Percentiles rank a stretch among this genome's conserved stretches.
phyloP scores from a whole-genome alignment of 2,113 vertebrate species.

The Cranoglanis bouderius region DNA sequence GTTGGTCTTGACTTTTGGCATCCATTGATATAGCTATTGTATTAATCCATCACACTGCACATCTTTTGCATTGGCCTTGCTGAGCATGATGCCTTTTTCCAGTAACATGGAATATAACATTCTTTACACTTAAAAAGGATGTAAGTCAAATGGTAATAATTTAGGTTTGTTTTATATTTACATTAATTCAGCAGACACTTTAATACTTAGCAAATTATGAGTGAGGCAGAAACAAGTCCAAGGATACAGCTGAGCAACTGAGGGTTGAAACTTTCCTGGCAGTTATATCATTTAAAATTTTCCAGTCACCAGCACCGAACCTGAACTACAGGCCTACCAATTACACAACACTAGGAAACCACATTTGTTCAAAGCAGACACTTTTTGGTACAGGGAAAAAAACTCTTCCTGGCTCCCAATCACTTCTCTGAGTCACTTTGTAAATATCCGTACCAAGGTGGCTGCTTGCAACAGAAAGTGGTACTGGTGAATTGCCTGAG shows the following conservation, averaged over 20 bases:
- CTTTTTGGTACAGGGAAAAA: background rate
- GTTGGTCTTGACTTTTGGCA: background rate
- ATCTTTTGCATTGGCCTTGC: background rate
- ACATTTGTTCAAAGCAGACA: background rate
- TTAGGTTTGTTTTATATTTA: background rate
- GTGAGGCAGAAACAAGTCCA: background rate
- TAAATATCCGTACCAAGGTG: background rate
- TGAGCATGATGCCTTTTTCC: background rate
- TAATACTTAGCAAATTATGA: background rate
- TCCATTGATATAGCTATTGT: background rate
- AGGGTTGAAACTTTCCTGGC: background rate
- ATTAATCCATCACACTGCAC: background rate
- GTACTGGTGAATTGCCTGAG: background rate
- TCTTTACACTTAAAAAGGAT: background rate
- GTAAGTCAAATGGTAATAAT: background rate
- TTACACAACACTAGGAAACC: constrained; percentile 3
- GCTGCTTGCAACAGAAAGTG: background rate
- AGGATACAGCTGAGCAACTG: background rate
- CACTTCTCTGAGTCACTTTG: background rate
- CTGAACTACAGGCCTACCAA: background rate
- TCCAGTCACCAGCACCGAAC: background rate
- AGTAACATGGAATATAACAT: background rate
- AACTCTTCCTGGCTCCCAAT: background rate
- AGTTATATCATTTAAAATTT: background rate
- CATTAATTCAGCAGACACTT: background rate